These are phyloP conservation scores for Pandemis cinnamomeana DNA, from an alignment of 2,888 invertebrate genomes.

Conservation along the genomic window DNA sequence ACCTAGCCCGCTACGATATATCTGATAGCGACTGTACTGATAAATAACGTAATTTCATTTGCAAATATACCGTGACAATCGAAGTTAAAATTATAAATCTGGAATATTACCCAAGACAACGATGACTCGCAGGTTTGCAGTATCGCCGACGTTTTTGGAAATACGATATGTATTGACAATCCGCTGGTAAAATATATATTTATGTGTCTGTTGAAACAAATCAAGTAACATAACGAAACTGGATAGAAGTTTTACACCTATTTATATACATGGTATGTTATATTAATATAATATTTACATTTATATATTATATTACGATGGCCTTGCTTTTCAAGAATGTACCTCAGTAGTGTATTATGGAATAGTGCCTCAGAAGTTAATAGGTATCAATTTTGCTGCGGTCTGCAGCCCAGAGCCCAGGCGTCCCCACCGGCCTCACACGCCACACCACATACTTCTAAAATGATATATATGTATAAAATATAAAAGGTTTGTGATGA, in stretches of 20 bases:
- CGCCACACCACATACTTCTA: neutral
- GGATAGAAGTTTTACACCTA: conserved; percentile 17
- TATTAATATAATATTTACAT: conserved; percentile 10
- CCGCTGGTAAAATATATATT: conserved; percentile 29
- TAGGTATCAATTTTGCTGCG: neutral
- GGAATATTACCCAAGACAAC: neutral
- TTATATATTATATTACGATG: conserved; percentile 19
- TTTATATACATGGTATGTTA: conserved; percentile 4
- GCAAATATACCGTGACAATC: neutral
- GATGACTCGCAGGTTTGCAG: neutral
- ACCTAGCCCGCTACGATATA: no score
- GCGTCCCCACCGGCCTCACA: no score
- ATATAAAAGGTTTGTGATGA: no score
- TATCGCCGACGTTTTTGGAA: conserved; percentile 4
- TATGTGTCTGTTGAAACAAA: conserved; percentile 22
- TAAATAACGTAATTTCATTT: neutral
- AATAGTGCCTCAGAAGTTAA: conserved; percentile 37
- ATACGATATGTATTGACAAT: conserved; percentile 28
- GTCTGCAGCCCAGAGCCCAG: neutral
- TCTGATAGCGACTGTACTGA: neutral
- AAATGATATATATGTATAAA: no score
- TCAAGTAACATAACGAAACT: conserved; percentile 2
- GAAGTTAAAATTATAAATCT: neutral
- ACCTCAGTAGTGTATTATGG: conserved; percentile 34
- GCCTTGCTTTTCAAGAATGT: conserved; percentile 31